A percentile compares a stretch with the other conserved stretches of the same genome.
Conservation (phyloP, 2,888 invertebrate species). For the Dione juno region DNA sequence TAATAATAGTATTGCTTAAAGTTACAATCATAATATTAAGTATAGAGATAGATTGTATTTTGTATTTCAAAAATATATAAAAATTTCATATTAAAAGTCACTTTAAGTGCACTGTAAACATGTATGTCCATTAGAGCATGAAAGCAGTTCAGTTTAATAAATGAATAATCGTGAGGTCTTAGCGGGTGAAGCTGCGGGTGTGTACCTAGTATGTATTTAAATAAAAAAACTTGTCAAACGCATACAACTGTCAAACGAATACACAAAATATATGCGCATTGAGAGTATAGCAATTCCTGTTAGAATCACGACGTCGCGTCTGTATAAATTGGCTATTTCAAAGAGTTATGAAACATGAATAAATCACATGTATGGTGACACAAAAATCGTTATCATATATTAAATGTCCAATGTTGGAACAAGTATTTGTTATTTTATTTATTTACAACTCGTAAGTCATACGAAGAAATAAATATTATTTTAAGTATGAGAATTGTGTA, state of each 20-base stretch:
- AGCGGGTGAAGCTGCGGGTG: too few relatives aligned
- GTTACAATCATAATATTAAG: too few relatives aligned
- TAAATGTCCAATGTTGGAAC: slow-evolving; percentile 38
- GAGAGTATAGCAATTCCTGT: slow-evolving; percentile 29
- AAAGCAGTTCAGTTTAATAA: too few relatives aligned
- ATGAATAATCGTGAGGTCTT: too few relatives aligned
- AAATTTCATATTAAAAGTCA: too few relatives aligned
- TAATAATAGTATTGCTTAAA: too few relatives aligned
- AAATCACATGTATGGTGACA: slow-evolving; percentile 39
- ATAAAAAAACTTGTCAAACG: slow-evolving; percentile 4
- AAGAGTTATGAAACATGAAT: slow-evolving; percentile 42
- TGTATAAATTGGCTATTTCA: slow-evolving; percentile 44
- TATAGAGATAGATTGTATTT: too few relatives aligned
- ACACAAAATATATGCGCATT: slow-evolving; percentile 10
- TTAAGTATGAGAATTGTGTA: neutral
- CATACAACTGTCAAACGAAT: neutral
- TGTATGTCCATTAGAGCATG: too few relatives aligned
- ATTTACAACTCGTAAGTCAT: slow-evolving; percentile 11
- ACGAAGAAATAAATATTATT: too few relatives aligned
- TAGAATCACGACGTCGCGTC: slow-evolving; percentile 39
- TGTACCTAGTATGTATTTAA: neutral
- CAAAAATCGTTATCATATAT: slow-evolving; percentile 42
- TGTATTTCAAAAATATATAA: too few relatives aligned
- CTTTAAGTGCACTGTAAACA: too few relatives aligned
- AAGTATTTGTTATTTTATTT: slow-evolving; percentile 33